Evolutionary conservation across 2,113 vertebrate species (phyloP).

Genomic region (Phyllopteryx taeniolatus): DNA sequence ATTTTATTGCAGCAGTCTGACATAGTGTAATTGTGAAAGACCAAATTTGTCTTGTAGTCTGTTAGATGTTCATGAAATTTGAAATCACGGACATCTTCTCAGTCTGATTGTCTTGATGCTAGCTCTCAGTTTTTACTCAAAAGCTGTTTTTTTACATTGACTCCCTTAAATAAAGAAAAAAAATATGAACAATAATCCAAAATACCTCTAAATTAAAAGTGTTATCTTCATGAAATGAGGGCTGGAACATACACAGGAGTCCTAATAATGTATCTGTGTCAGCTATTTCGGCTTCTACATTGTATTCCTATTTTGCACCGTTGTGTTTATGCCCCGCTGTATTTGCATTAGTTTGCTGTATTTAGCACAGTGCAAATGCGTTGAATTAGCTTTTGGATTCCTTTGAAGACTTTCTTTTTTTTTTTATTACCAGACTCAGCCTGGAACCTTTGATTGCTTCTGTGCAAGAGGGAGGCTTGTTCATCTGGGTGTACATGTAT

Average conservation of each 20-base stretch:
- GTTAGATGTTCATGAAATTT: no score
- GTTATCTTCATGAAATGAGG: background rate
- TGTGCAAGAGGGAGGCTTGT: slow-evolving; percentile 44
- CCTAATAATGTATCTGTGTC: slow-evolving; percentile 1
- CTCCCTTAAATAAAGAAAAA: background rate
- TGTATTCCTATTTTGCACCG: background rate
- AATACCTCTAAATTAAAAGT: background rate
- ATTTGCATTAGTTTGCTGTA: slow-evolving; percentile 28
- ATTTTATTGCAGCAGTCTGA: no score
- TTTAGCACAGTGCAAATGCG: slow-evolving; percentile 41
- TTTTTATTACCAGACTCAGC: slow-evolving; percentile 13
- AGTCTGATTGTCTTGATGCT: background rate
- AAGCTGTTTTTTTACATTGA: background rate
- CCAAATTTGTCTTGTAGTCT: no score
- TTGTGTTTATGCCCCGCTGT: slow-evolving; percentile 11
- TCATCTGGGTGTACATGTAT: slow-evolving; percentile 27
- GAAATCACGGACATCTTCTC: no score
- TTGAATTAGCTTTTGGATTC: slow-evolving; percentile 37
- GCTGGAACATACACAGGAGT: background rate
- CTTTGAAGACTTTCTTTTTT: slow-evolving; percentile 53
- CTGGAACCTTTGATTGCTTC: slow-evolving; percentile 52
- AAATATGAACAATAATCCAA: background rate
- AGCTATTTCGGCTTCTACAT: slow-evolving; percentile 1
- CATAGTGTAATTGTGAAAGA: no score
- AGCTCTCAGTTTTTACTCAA: background rate